These are phyloP conservation scores for Chloroceryle aenea DNA, from an alignment of 2,113 vertebrate species.

Conservation along the genomic window DNA sequence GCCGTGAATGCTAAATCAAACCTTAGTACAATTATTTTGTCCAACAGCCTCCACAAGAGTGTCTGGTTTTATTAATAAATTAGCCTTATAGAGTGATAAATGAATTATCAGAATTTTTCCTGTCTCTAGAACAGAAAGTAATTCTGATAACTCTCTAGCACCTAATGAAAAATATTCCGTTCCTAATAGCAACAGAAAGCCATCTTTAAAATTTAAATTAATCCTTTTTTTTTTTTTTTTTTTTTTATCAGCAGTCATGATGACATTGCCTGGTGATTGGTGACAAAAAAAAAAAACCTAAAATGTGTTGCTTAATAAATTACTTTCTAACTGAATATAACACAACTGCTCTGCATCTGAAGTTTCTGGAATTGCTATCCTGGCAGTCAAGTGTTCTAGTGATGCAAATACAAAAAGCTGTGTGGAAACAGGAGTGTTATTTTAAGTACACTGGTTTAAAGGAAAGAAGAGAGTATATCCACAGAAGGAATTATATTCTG, in stretches of 20 bases:
- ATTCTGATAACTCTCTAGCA: not conserved
- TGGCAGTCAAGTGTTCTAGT: not conserved
- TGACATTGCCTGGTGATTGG: slow-evolving; percentile 25
- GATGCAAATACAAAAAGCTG: not conserved
- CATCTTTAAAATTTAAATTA: slow-evolving; percentile 47
- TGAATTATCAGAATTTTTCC: not conserved
- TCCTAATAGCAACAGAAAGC: slow-evolving; percentile 55
- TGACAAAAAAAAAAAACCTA: not conserved
- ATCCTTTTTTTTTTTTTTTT: slow-evolving; percentile 31
- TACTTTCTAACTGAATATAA: not conserved
- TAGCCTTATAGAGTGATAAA: not conserved
- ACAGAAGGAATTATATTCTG: not conserved
- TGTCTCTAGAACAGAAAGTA: not conserved
- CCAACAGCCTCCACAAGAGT: not conserved
- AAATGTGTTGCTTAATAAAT: slow-evolving; percentile 24
- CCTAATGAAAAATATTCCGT: slow-evolving; percentile 36
- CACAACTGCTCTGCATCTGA: not conserved
- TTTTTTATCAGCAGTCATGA: slow-evolving; percentile 7
- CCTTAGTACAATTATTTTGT: not conserved
- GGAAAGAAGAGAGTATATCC: not conserved
- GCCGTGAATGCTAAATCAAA: not conserved
- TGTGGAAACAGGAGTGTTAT: not conserved
- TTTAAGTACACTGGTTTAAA: not conserved
- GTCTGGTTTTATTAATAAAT: slow-evolving; percentile 38
- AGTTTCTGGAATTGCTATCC: not conserved